Conservation (phyloP, 2,113 vertebrate species). For the Anoura caudifer region DNA sequence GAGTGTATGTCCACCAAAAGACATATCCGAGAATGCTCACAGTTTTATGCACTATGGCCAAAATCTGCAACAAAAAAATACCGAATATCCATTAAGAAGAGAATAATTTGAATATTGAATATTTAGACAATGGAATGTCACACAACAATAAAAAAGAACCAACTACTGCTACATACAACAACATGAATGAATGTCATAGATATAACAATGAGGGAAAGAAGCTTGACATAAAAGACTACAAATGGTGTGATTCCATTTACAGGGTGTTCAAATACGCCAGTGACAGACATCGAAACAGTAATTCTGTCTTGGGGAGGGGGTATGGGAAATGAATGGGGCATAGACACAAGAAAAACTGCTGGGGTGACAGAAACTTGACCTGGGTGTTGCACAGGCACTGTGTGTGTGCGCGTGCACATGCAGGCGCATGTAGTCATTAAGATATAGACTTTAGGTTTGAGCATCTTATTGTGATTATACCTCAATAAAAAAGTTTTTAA, state of each 20-base stretch:
- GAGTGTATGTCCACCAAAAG: neutral
- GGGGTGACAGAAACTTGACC: neutral
- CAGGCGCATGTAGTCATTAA: neutral
- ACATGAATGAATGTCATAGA: neutral
- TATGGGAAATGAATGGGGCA: neutral
- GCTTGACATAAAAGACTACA: neutral
- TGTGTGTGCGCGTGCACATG: fast-evolving
- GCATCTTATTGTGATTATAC: neutral
- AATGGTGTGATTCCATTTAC: neutral
- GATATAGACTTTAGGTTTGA: neutral
- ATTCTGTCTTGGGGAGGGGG: neutral
- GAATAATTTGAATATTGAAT: neutral
- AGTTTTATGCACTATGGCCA: neutral
- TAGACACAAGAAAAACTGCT: neutral
- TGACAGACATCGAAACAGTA: neutral
- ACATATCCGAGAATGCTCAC: neutral
- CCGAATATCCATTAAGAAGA: neutral
- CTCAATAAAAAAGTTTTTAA: neutral
- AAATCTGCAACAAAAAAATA: neutral
- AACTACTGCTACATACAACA: neutral
- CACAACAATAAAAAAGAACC: neutral
- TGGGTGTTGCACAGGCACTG: neutral
- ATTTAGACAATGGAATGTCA: neutral
- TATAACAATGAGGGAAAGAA: neutral
- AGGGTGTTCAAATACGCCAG: neutral